Conservation (phyloP, 2,797 vertebrate species). For the Amazonetta brasiliensis region DNA sequence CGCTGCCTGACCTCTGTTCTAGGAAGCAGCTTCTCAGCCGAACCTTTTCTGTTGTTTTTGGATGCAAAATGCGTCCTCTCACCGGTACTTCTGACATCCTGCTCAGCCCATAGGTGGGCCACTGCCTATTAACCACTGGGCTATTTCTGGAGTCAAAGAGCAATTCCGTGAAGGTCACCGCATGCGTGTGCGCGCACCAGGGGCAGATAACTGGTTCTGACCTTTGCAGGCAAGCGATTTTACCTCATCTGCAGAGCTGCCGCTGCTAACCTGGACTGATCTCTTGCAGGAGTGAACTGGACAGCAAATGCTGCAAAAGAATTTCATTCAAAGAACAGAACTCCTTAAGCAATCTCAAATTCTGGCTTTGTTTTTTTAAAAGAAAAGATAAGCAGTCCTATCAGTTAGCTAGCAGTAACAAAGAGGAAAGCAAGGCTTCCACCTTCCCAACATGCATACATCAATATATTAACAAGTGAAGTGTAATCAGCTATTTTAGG, state of each 20-base stretch:
- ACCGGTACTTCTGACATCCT: background rate
- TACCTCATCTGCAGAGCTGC: background rate
- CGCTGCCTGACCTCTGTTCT: background rate
- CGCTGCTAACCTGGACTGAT: background rate
- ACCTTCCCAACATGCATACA: background rate
- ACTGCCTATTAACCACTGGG: background rate
- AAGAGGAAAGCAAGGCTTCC: background rate
- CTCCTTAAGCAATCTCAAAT: background rate
- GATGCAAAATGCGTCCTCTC: background rate
- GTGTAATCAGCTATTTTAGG: background rate
- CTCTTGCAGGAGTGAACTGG: background rate
- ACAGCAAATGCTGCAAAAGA: background rate
- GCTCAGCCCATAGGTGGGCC: background rate
- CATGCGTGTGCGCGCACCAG: fast-evolving
- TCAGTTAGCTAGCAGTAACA: background rate
- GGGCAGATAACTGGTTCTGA: background rate
- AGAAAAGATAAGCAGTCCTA: background rate
- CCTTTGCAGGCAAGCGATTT: background rate
- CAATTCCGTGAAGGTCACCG: background rate
- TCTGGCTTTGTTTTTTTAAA: background rate
- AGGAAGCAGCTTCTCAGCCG: background rate
- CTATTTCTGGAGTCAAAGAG: conserved; percentile 23
- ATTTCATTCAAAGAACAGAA: background rate
- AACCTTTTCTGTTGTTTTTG: background rate
- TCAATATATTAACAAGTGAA: background rate